Evolutionary conservation across 1,140 invertebrate genomes (phyloP).

Genomic region (Drosophila lacteicornis): DNA sequence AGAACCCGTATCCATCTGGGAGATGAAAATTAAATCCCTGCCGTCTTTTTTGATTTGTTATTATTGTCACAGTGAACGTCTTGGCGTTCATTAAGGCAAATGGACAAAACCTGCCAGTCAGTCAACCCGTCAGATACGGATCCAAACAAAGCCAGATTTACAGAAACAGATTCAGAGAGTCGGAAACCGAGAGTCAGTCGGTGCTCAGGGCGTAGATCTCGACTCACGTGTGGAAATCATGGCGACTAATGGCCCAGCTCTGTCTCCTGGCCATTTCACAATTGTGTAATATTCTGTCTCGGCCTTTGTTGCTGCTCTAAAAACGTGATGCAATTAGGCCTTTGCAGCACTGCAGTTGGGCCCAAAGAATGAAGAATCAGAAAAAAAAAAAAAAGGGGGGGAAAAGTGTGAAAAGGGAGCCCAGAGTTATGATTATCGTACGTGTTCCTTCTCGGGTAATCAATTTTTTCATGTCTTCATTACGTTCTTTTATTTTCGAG

Average conservation of each 20-base stretch:
- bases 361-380: conserved; percentile 1
- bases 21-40: conserved; percentile 13
- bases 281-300: conserved; percentile 63
- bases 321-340: conserved; percentile 65
- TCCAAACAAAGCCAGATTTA: conserved; percentile 4
- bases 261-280: conserved; percentile 33
- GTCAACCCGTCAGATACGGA: conserved; percentile 27
- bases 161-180: neutral
- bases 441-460: conserved; percentile 60
- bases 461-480: conserved; percentile 58
- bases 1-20: conserved; percentile 9
- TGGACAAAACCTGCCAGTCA: conserved; percentile 47
- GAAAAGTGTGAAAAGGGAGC: conserved; percentile 48
- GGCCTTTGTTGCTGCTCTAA: conserved; percentile 54
- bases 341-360: conserved; percentile 2
- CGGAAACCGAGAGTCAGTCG: conserved; percentile 6
- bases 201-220: conserved; percentile 12
- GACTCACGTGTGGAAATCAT: conserved; percentile 43
- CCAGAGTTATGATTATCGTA: conserved; percentile 59
- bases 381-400: neutral
- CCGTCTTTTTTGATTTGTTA: conserved; percentile 17
- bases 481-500: conserved; percentile 32
- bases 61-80: conserved; percentile 41
- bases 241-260: conserved; percentile 54
- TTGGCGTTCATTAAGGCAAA: conserved; percentile 43